Evolutionary conservation across 2,888 invertebrate genomes (phyloP).

Genomic region (Clanis bilineata): DNA sequence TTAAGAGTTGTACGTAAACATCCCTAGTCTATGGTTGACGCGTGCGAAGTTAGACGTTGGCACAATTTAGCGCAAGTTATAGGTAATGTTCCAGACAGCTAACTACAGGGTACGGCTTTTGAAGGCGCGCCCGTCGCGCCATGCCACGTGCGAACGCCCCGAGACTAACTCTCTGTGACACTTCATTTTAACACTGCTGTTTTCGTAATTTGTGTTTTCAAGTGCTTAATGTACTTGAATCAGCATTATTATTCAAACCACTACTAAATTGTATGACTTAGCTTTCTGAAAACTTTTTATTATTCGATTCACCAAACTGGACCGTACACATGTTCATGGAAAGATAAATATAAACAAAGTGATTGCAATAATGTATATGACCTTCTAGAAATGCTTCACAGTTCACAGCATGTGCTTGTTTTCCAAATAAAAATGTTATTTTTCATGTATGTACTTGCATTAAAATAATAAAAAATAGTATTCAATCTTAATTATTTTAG

Average conservation of each 20-base stretch:
- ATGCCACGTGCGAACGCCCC: neutral
- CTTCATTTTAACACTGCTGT: neutral
- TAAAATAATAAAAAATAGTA: too few species aligned
- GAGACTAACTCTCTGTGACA: constrained; percentile 1
- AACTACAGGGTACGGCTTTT: constrained; percentile 17
- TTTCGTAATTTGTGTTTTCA: constrained; percentile 1
- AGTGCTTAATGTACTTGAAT: constrained; percentile 4
- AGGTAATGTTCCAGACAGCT: constrained; percentile 20
- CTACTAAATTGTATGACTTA: neutral
- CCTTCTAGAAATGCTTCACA: too few species aligned
- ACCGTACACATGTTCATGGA: too few species aligned
- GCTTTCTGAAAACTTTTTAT: too few species aligned
- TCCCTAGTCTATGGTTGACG: constrained; percentile 18
- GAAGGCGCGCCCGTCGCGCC: constrained; percentile 14
- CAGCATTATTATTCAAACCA: neutral
- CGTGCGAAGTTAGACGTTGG: constrained; percentile 26
- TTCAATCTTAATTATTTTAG: too few species aligned
- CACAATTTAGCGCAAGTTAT: constrained; percentile 37
- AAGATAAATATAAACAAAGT: too few species aligned
- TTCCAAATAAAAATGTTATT: too few species aligned
- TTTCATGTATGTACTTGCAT: too few species aligned
- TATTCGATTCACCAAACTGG: too few species aligned
- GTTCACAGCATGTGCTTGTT: too few species aligned
- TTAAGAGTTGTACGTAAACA: constrained; percentile 20
- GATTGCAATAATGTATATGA: too few species aligned